Conservation (phyloP, 1,140 invertebrate species). For the Cephus cinctus region DNA sequence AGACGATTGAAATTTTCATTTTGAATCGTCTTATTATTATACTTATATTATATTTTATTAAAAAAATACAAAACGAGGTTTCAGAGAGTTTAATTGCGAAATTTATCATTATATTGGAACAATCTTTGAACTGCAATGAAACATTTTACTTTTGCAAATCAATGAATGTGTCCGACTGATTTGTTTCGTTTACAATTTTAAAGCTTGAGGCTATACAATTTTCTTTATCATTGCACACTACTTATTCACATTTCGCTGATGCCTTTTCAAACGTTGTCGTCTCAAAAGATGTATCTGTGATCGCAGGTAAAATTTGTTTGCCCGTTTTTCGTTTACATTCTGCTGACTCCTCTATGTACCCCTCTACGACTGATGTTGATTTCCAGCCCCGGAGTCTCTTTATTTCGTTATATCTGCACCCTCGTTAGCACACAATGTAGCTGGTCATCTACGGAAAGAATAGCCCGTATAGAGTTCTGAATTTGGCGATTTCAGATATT, state of each 20-base stretch:
- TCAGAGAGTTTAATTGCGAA: constrained; percentile 2
- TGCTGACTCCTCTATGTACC: constrained; percentile 9
- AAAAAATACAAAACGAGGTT: constrained; percentile 2
- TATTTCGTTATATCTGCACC: constrained; percentile 2
- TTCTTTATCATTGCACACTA: not conserved
- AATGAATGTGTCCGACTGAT: not conserved
- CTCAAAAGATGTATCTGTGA: too few relatives aligned
- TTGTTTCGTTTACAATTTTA: not conserved
- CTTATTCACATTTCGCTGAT: not conserved
- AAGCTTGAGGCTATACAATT: not conserved
- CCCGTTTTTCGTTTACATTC: not conserved
- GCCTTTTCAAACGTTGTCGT: too few relatives aligned
- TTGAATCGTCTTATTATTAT: not conserved
- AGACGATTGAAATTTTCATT: not conserved
- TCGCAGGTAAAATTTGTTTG: constrained; percentile 3
- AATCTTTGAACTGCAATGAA: not conserved
- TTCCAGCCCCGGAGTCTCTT: constrained; percentile 4
- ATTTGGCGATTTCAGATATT: constrained; percentile 17
- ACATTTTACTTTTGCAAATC: not conserved
- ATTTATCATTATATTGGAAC: constrained; percentile 4
- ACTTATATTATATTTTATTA: not conserved
- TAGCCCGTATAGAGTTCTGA: constrained; percentile 20
- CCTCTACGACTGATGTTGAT: constrained; percentile 4
- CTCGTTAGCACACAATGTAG: constrained; percentile 15
- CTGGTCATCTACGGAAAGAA: constrained; percentile 17